A percentile compares a stretch with the other conserved stretches of the same genome.
These are phyloP conservation scores for Salticus scenicus DNA, from an alignment of 2,888 invertebrate genomes.

Conservation along the genomic window DNA sequence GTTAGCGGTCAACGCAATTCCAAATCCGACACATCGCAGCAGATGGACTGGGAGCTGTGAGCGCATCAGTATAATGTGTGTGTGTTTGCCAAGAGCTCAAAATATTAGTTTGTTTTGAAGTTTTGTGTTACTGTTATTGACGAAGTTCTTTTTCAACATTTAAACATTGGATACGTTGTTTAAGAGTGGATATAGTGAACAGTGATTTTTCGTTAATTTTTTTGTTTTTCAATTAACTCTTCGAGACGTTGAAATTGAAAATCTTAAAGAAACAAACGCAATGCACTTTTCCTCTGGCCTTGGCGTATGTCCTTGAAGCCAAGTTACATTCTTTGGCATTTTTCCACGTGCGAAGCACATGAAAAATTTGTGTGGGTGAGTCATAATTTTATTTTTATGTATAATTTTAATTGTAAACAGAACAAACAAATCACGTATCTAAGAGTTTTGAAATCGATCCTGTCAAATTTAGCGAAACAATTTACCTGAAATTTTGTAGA, in stretches of 20 bases:
- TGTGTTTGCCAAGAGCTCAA: background rate
- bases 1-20: slow-evolving; percentile 53
- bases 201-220: background rate
- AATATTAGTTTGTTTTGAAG: background rate
- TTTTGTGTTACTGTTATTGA: background rate
- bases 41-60: slow-evolving; percentile 34
- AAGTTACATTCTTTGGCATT: slow-evolving; percentile 61
- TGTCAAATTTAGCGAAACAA: no score
- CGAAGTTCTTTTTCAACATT: background rate
- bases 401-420: background rate
- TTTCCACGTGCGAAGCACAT: slow-evolving; percentile 58
- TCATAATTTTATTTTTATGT: slow-evolving; percentile 22
- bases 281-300: slow-evolving; percentile 52
- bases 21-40: slow-evolving; percentile 28
- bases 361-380: slow-evolving; percentile 51
- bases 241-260: background rate
- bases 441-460: no score
- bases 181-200: background rate
- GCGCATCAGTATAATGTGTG: background rate
- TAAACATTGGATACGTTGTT: background rate
- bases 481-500: no score
- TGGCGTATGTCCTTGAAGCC: slow-evolving; percentile 66
- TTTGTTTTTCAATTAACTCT: background rate
- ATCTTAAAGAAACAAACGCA: slow-evolving; percentile 22
- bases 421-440: background rate